These are phyloP conservation scores for Diadema setosum DNA, from an alignment of 35 echinoderm and acorn worm genomes.

Conservation along the genomic window DNA sequence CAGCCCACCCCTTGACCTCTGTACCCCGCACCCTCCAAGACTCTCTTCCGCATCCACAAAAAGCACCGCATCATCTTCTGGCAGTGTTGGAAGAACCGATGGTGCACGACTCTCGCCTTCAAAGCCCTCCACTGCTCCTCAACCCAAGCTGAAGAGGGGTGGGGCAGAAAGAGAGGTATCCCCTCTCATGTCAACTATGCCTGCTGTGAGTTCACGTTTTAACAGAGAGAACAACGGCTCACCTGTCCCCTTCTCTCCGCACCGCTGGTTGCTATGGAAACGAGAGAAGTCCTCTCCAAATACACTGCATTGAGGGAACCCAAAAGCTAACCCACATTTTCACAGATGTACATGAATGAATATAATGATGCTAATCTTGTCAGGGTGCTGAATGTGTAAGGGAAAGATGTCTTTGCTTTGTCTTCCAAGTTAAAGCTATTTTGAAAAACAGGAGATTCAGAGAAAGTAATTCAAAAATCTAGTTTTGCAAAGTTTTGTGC, in stretches of 20 bases:
- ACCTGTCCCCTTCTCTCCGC: slow-evolving; percentile 55
- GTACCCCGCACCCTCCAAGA: not conserved
- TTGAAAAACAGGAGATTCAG: no score
- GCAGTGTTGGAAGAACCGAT: not conserved
- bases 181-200: not conserved
- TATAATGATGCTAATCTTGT: no score
- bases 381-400: no score
- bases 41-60: not conserved
- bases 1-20: not conserved
- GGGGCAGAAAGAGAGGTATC: not conserved
- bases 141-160: not conserved
- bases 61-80: not conserved
- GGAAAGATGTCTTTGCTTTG: no score
- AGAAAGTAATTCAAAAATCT: no score
- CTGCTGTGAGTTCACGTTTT: not conserved
- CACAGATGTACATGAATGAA: no score
- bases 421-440: no score
- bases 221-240: not conserved
- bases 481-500: no score
- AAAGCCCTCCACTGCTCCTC: not conserved
- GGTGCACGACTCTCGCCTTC: not conserved
- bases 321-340: no score
- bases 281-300: slow-evolving; percentile 34
- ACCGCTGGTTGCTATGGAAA: slow-evolving; percentile 37
- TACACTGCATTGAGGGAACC: not conserved